Evolutionary conservation across 1,140 invertebrate genomes (phyloP).

Genomic region (Pseudachorutes palmiensis): DNA sequence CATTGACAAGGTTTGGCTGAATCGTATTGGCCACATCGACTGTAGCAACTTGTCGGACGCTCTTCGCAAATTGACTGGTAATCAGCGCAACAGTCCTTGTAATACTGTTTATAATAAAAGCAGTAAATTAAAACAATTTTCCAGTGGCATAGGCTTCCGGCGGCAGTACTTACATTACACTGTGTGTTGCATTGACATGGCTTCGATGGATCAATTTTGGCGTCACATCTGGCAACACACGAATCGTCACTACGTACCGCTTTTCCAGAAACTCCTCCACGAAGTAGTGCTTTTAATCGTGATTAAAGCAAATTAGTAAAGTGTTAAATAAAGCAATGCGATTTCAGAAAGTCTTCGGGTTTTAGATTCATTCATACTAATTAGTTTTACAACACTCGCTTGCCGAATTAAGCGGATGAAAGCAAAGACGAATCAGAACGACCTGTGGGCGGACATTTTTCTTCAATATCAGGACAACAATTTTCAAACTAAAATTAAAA

Average conservation of each 20-base stretch:
- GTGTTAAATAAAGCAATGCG: background rate
- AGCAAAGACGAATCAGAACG: background rate
- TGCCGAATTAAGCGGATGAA: background rate
- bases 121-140: background rate
- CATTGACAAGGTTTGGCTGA: background rate
- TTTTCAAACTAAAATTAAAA: background rate
- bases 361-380: background rate
- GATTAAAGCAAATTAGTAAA: no score
- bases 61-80: conserved; percentile 13
- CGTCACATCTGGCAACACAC: conserved; percentile 24
- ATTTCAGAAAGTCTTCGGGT: background rate
- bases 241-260: no score
- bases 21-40: background rate
- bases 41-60: background rate
- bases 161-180: background rate
- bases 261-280: no score
- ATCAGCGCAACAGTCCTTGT: conserved; percentile 26
- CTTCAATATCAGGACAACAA: conserved; percentile 4
- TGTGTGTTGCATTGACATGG: conserved; percentile 28
- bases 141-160: background rate
- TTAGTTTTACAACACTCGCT: background rate
- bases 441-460: background rate
- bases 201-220: background rate
- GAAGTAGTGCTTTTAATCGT: no score
- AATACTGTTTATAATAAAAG: background rate